Percentiles rank a stretch among this genome's conserved stretches.
phyloP scores from a whole-genome alignment of 2,888 invertebrate species.

The Timandra comae region DNA sequence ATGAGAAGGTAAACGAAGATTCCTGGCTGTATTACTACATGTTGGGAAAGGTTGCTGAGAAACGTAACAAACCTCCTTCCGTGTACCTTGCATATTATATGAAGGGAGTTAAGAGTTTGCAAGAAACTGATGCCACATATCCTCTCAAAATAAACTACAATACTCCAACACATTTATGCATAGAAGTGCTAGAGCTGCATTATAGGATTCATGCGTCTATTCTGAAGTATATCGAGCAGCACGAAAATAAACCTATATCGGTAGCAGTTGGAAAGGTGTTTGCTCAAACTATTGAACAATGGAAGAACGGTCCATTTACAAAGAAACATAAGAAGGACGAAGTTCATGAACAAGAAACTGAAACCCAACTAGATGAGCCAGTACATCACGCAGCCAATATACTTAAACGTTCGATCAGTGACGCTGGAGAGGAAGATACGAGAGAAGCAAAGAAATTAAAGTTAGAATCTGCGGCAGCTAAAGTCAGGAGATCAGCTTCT shows the following conservation, averaged over 20 bases:
- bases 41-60: constrained; percentile 96
- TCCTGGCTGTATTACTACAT: constrained; percentile 96
- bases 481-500: constrained; percentile 63
- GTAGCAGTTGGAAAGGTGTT: constrained; percentile 78
- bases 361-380: constrained; percentile 40
- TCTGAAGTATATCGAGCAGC: constrained; percentile 88
- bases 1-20: constrained; percentile 84
- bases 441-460: constrained; percentile 58
- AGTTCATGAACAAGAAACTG: constrained; percentile 35
- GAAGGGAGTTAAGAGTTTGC: constrained; percentile 85
- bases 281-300: constrained; percentile 72
- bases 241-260: constrained; percentile 82
- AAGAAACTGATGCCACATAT: constrained; percentile 88
- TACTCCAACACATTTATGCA: constrained; percentile 87
- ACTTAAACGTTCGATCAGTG: constrained; percentile 65
- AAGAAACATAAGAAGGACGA: constrained; percentile 53
- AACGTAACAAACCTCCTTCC: constrained; percentile 84
- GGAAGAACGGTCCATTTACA: constrained; percentile 60
- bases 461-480: constrained; percentile 61
- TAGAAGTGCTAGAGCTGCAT: constrained; percentile 92
- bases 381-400: constrained; percentile 67
- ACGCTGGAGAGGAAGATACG: constrained; percentile 64
- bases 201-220: constrained; percentile 93
- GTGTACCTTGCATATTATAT: constrained; percentile 87
- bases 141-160: constrained; percentile 91